Evolutionary conservation across 2,113 vertebrate genomes (phyloP).

Genomic region (Tragelaphus imberbis): DNA sequence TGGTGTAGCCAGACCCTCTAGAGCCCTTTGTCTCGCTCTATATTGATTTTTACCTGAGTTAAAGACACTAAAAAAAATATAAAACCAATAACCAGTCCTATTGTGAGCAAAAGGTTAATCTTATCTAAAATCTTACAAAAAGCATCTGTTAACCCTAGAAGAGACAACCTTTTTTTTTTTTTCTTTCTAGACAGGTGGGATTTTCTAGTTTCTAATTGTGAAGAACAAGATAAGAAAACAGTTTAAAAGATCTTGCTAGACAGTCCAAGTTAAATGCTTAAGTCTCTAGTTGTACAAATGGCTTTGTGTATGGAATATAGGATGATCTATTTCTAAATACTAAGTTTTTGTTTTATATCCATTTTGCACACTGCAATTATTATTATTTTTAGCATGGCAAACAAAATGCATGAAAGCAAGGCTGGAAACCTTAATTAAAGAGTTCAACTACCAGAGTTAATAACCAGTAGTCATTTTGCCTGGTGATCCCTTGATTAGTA

Average conservation of each 20-base stretch:
- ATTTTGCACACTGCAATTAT: conserved; percentile 26
- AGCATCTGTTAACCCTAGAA: conserved; percentile 83
- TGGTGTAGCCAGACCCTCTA: conserved; percentile 79
- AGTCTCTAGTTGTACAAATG: conserved; percentile 56
- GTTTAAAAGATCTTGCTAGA: conserved; percentile 61
- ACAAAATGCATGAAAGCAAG: conserved; percentile 19
- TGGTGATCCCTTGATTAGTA: conserved; percentile 24
- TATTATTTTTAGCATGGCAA: neutral
- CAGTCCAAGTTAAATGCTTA: conserved; percentile 55
- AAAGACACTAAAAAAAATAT: conserved; percentile 76
- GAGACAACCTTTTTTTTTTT: conserved; percentile 51
- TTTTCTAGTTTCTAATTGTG: conserved; percentile 72
- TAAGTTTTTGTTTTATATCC: conserved; percentile 31
- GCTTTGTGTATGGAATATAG: conserved; percentile 24
- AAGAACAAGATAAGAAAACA: conserved; percentile 70
- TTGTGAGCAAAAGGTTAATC: conserved; percentile 86
- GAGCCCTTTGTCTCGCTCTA: conserved; percentile 81
- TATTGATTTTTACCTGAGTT: conserved; percentile 85
- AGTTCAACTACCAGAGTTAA: neutral
- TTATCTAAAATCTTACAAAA: conserved; percentile 84
- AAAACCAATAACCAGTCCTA: conserved; percentile 78
- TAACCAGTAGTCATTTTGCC: neutral
- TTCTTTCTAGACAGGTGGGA: conserved; percentile 69
- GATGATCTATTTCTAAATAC: conserved; percentile 14
- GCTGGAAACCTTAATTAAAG: neutral